Evolutionary conservation across 2,797 vertebrate species (phyloP), one percentile per base, ranked within the genome.

Genomic region (Helicolenus hilgendorfi): DNA sequence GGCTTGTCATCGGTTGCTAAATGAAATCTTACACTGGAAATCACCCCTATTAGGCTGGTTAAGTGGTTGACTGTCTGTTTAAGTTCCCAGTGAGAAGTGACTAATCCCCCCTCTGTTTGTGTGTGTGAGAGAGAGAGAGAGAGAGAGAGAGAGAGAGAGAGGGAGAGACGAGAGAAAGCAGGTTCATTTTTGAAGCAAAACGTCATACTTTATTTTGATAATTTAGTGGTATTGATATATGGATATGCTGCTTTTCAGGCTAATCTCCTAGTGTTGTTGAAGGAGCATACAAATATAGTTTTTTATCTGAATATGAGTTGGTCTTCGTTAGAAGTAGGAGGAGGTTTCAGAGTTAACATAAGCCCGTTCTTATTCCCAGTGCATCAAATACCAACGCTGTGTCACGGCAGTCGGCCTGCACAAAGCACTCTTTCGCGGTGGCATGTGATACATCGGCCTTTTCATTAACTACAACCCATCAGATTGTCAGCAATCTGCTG

Each of bases 1-100:
- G 59, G 79, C 88, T 94, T 88, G 91, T 93, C 91, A 93, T 94
- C 89, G 68, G 86, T 81, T 77, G 89, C 93, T 96, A 95, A 97
- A 96, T 96, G 89, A 95, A 94, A 96, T 96, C 93, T 95, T 95
- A 94, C 89, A 83, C 83, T 91, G 89, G 90, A 97, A 96, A 96
- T 97, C 91, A 92, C 91, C 91, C 91, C 93, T 81, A 88, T 95
- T 95, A 94, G 92, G 85, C 90, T 90, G 86, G 92, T 94, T 95
- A 94, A 96, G 96, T 95, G 93, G 89, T 91, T 91, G 88, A 94
- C 88, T 94, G 92, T 80, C 81, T 89, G 91, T 84, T 89, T 89
- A 91, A 93, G 75, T 95, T 95, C 75, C 88, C 71, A 71, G 78
- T 90, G 93, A 96, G 92, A 91, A 88, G 90, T 92, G 89, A 94